A percentile compares a stretch with the other conserved stretches of the same genome.
Evolutionary conservation across 2,888 invertebrate genomes (phyloP).

Genomic region (Craniophora ligustri): DNA sequence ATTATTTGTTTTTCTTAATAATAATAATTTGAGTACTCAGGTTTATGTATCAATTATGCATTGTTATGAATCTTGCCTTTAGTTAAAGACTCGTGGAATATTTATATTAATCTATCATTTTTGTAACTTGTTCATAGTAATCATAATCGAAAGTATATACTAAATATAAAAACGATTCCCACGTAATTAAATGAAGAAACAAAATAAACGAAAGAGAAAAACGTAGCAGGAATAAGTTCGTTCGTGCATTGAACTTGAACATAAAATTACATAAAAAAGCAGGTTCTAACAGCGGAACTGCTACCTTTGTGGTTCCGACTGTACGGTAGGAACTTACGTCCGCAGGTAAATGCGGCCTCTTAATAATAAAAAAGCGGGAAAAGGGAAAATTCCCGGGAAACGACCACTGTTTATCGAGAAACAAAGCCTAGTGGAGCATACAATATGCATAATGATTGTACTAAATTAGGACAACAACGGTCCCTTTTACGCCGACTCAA

Average conservation of each 20-base stretch:
- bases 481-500: constrained; percentile 75
- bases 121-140: neutral
- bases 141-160: neutral
- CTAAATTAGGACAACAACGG: constrained; percentile 80
- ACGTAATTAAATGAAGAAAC: constrained; percentile 1
- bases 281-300: constrained; percentile 17
- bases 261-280: constrained; percentile 32
- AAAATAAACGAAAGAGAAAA: constrained; percentile 10
- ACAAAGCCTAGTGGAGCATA: constrained; percentile 79
- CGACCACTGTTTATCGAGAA: constrained; percentile 82
- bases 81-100: no score
- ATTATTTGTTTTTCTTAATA: no score
- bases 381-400: constrained; percentile 75
- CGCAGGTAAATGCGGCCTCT: constrained; percentile 75
- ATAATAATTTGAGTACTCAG: no score
- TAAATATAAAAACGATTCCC: neutral
- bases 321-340: constrained; percentile 73
- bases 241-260: constrained; percentile 19
- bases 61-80: no score
- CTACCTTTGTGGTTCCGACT: constrained; percentile 59
- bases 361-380: constrained; percentile 81
- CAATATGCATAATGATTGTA: constrained; percentile 86
- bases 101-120: no score
- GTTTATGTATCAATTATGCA: no score
- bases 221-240: constrained; percentile 8